phyloP scores from a whole-genome alignment of 2,797 vertebrate genomes.

The Buceros bicornis region DNA sequence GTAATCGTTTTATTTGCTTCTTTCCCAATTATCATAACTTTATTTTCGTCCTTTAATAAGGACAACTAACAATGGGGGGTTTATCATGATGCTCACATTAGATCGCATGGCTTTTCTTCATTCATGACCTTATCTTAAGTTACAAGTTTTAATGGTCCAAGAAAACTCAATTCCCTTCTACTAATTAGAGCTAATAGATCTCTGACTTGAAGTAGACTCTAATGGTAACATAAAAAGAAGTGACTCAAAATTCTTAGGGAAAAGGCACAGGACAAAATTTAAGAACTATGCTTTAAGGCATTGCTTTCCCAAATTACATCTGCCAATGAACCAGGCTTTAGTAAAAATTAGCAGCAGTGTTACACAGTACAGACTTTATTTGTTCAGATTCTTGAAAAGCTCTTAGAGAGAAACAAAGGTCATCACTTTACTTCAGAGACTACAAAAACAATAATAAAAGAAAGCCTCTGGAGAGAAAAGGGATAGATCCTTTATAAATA shows the following conservation, averaged over 20 bases:
- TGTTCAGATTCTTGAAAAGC: not conserved
- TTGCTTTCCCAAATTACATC: not conserved
- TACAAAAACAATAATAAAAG: not conserved
- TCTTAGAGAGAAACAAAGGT: not conserved
- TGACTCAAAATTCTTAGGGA: not conserved
- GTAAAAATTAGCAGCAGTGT: not conserved
- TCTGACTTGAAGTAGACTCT: not conserved
- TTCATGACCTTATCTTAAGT: not conserved
- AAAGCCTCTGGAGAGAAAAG: not conserved
- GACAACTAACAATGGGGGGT: not conserved
- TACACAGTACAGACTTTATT: not conserved
- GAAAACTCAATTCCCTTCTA: not conserved
- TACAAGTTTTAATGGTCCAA: not conserved
- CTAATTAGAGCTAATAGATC: not conserved
- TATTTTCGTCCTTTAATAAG: not conserved
- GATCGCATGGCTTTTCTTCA: not conserved
- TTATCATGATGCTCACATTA: not conserved
- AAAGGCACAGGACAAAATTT: not conserved
- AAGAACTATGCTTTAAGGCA: not conserved
- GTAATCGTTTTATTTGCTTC: not conserved
- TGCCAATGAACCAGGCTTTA: not conserved
- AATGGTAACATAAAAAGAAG: not conserved
- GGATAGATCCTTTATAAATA: not conserved
- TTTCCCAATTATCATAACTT: not conserved
- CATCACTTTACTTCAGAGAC: not conserved